A percentile compares a stretch with the other conserved stretches of the same genome.
Conservation (phyloP, 2,113 vertebrate species). For the Picathartes gymnocephalus region DNA sequence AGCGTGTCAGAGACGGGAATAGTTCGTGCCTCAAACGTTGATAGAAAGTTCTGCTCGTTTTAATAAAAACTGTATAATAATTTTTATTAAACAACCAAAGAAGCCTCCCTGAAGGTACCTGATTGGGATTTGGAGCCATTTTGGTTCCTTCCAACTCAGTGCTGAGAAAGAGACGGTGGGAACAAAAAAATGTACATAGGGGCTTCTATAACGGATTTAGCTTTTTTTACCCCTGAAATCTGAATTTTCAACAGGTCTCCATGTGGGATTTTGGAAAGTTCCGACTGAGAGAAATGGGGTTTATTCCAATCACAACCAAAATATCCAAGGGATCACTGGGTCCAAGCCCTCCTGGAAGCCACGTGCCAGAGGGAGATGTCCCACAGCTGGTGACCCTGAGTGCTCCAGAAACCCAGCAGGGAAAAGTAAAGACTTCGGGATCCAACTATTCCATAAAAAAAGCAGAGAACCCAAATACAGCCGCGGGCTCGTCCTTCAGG, state of each 20-base stretch:
- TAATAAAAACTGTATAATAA: too few species aligned
- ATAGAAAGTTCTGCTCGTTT: too few species aligned
- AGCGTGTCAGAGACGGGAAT: too few species aligned
- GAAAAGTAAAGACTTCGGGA: not conserved
- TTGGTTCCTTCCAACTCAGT: not conserved
- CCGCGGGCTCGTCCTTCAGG: not conserved
- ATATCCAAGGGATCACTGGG: fast-evolving
- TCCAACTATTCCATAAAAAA: not conserved
- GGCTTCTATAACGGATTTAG: not conserved
- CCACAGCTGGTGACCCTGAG: not conserved
- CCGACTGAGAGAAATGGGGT: fast-evolving
- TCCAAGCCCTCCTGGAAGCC: not conserved
- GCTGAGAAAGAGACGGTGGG: not conserved
- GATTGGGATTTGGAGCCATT: not conserved
- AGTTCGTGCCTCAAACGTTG: too few species aligned
- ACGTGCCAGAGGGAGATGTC: not conserved
- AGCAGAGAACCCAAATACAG: not conserved
- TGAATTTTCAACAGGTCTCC: not conserved
- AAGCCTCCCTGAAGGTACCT: too few species aligned
- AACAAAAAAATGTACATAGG: not conserved
- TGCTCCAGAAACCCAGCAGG: not conserved
- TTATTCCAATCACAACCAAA: not conserved
- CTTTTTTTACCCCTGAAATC: fast-evolving
- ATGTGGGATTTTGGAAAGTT: fast-evolving
- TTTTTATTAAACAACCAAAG: too few species aligned